A percentile compares a stretch with the other conserved stretches of the same genome.
These are phyloP conservation scores for Rostratula benghalensis DNA, from an alignment of 2,113 vertebrate genomes.

Conservation along the genomic window DNA sequence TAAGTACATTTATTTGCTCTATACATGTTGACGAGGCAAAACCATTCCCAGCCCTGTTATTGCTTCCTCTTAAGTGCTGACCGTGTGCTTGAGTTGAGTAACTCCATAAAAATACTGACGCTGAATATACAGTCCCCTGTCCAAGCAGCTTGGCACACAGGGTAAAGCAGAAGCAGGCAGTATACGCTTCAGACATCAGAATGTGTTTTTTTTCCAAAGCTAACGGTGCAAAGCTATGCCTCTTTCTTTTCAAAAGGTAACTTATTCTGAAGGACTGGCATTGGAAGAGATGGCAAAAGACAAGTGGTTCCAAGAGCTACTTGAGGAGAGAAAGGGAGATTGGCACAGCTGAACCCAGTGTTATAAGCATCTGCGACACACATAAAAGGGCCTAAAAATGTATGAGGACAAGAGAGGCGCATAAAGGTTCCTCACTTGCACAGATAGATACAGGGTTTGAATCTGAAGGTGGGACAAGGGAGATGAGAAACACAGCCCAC, in stretches of 20 bases:
- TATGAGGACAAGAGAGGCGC: neutral
- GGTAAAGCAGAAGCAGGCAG: neutral
- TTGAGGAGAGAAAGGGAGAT: neutral
- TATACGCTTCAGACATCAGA: neutral
- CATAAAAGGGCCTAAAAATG: neutral
- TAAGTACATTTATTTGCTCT: neutral
- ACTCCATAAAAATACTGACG: neutral
- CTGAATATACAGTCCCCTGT: neutral
- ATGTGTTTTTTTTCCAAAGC: neutral
- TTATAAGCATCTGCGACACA: neutral
- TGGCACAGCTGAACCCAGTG: neutral
- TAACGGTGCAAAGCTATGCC: neutral
- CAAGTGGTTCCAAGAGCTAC: neutral
- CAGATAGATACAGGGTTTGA: neutral
- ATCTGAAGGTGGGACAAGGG: neutral
- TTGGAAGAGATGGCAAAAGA: neutral
- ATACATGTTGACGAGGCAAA: neutral
- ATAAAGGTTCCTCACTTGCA: neutral
- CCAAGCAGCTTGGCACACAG: neutral
- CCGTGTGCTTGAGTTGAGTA: neutral
- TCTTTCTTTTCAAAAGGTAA: neutral
- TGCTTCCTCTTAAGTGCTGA: slow-evolving; percentile 20
- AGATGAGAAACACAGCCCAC: neutral
- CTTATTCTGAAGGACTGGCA: neutral
- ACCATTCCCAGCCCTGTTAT: neutral